These are phyloP conservation scores for Myotis vivesi DNA, from an alignment of 2,797 vertebrate species.

Conservation along the genomic window DNA sequence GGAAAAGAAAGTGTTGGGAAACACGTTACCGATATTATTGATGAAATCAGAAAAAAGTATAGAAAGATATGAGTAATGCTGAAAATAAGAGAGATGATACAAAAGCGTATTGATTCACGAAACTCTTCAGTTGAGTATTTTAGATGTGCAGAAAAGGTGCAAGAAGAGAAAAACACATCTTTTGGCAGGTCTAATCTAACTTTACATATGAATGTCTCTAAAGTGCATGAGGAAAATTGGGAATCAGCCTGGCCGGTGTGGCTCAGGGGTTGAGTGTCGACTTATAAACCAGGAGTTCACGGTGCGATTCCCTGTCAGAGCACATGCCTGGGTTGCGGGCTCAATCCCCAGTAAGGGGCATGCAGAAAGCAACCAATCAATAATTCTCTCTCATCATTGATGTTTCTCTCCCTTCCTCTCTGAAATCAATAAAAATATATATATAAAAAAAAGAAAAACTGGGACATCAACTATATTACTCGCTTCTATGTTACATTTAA, in stretches of 20 bases:
- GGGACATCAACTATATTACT: neutral
- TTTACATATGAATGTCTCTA: neutral
- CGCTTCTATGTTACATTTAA: neutral
- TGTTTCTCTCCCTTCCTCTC: too few relatives aligned
- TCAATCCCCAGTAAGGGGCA: too few relatives aligned
- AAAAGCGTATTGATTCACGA: neutral
- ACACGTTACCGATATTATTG: neutral
- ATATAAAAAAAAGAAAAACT: too few relatives aligned
- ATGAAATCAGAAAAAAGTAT: neutral
- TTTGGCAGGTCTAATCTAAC: neutral
- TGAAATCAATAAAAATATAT: too few relatives aligned
- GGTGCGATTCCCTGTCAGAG: too few relatives aligned
- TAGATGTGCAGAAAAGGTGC: neutral
- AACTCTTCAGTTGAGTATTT: neutral
- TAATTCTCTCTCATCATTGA: too few relatives aligned
- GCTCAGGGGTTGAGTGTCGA: too few relatives aligned
- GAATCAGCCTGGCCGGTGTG: neutral
- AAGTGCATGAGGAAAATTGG: neutral
- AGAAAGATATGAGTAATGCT: neutral
- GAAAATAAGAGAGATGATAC: neutral
- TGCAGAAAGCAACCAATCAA: too few relatives aligned
- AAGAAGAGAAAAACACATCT: slow-evolving; percentile 24
- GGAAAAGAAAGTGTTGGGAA: slow-evolving; percentile 61
- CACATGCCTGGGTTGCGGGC: too few relatives aligned
- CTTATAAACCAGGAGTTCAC: too few relatives aligned